Base-by-base conservation (phyloP, 2,797 vertebrate species). In the Malacoctenus gilli region DNA sequence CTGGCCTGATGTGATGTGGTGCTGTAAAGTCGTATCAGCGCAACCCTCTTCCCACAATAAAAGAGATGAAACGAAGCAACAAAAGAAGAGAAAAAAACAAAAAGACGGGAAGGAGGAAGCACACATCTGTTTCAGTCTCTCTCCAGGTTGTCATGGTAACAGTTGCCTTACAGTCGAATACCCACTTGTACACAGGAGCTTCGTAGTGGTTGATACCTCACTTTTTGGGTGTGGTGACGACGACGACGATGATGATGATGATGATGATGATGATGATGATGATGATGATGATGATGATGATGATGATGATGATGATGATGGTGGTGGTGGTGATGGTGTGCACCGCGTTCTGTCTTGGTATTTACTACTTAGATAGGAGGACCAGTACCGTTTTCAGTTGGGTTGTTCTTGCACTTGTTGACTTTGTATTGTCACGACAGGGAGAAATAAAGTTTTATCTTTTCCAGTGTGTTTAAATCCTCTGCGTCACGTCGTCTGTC, bases 361-460 rank as follows among this genome's bases (percentile, higher is more conserved):
- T 84, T 68, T 80, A 72, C 69, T 84, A 83, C 81, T n/a, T 89
- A 85, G 87, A 83, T 89, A 87, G 85, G 79, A 82, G 72, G 76
- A 86, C 60, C 52, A 72, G 87, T 87, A 83, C 49, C 63, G 83
- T 87, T 85, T 85, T 80, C 64, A 85, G 83, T 89, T 72, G 52
- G 87, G 79, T 83, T 87, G 89, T 91, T 87, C 77, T 89, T 91
- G 89, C 88, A 92, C 88, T 91, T 89, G 89, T 91, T 87, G 85
- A 91, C 84, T 92, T 92, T 92, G 89, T 92, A 92, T 91, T 57
- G 87, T 91, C 85, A 87, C 82, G 52, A 88, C 85, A 89, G 83
- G 86, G 85, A 89, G 77, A 87, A 92, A 92, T 92, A 92, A 92
- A 93, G 82, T 86, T 89, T 83, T 90, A 90, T 89, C 87, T 91